Base-by-base conservation (phyloP, 2,888 invertebrate genomes). In the Scaeva pyrastri region DNA sequence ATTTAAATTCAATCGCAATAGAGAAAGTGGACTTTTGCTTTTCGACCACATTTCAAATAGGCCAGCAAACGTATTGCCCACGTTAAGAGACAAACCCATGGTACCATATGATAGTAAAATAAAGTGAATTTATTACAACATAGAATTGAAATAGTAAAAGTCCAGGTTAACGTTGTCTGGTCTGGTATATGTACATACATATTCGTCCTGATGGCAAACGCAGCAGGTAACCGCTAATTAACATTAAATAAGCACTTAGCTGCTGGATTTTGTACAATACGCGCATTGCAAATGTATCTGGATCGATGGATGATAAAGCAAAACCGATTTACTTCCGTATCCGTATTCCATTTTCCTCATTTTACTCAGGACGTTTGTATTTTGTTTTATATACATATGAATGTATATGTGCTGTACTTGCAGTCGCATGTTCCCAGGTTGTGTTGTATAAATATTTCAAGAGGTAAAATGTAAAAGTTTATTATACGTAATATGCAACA, bases 191-290 rank as follows among this genome's bases (percentile, higher is more conserved):
- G n/a, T n/a, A n/a, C n/a, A n/a, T n/a, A n/a, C n/a, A n/a, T n/a
- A n/a, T n/a, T n/a, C n/a, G n/a, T 50, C 76, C 16, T 72, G n/a
- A n/a, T n/a, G 48, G 68, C 62, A 62, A 81, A 85, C n/a, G n/a
- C n/a, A n/a, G 8, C 58, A 73, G 64, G 62, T 70, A 85, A 85
- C 85, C 85, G 77, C 85, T 85, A 81, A 85, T 85, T 85, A 85
- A 85, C 76, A 77, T 85, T 76, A 81, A 85, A 85, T 81, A 85
- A 81, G 81, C 81, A 85, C 85, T 85, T 81, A 77, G 81, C 48
- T 56, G n/a, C n/a, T 7, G 43, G 19, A 52, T 14, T 5, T 41
- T n/a, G n/a, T n/a, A n/a, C n/a, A n/a, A 21, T 52, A 39, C 78
- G 72, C 80, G 60, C 70, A 77, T 64, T 77, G 62, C 62, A n/a